Evolutionary conservation across 2,797 vertebrate genomes (phyloP).

Genomic region (Apodemus agrarius): DNA sequence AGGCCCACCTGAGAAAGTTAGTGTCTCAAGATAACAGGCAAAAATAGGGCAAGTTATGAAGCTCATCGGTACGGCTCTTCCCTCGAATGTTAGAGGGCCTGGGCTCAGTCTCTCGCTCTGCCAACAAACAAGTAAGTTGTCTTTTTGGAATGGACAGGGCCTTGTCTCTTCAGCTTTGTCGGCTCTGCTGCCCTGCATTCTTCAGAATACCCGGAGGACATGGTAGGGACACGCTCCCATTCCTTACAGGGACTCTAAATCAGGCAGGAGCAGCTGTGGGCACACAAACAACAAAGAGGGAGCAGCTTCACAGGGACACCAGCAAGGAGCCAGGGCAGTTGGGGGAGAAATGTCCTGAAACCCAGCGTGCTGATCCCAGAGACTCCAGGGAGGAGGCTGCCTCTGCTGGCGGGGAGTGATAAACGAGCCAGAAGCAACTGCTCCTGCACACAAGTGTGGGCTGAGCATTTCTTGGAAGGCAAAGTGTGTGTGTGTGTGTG

Average conservation of each 20-base stretch:
- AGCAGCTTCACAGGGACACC: no score
- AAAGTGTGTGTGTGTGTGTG: neutral
- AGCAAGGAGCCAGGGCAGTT: neutral
- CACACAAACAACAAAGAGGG: neutral
- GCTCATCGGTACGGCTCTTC: neutral
- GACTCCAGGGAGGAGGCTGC: neutral
- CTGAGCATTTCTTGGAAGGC: neutral
- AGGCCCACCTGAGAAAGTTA: neutral
- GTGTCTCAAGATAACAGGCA: neutral
- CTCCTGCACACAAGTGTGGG: neutral
- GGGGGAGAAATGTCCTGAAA: neutral
- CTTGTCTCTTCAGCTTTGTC: neutral
- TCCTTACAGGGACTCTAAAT: neutral
- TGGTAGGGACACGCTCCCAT: neutral
- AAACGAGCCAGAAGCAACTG: neutral
- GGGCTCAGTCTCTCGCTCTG: neutral
- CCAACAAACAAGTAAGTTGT: neutral
- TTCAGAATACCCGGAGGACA: neutral
- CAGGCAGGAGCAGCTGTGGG: neutral
- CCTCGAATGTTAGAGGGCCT: neutral
- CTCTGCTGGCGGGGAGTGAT: neutral
- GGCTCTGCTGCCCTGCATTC: neutral
- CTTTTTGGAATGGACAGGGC: neutral
- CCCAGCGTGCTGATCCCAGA: neutral
- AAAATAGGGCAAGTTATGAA: neutral